These are phyloP conservation scores for Rhynchonycteris naso DNA, from an alignment of 2,797 vertebrate species.

Conservation along the genomic window DNA sequence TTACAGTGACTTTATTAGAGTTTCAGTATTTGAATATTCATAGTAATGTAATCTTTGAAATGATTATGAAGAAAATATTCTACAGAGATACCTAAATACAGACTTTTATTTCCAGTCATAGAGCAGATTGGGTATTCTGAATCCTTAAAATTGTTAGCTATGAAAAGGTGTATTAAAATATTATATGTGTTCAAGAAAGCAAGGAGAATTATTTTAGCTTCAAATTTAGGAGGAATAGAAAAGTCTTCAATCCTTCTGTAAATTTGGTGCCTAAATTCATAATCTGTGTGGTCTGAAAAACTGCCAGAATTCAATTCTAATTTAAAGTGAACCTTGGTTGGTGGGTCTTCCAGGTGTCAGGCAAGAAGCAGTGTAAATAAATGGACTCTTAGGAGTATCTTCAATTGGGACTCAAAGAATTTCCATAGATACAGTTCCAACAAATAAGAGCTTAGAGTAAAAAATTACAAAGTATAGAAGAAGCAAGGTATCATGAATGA, in stretches of 20 bases:
- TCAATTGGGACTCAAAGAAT: background rate
- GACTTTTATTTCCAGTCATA: background rate
- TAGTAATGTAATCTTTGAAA: conserved; percentile 1
- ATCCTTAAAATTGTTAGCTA: background rate
- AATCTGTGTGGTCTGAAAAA: conserved; percentile 27
- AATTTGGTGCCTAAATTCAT: background rate
- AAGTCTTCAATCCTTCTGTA: background rate
- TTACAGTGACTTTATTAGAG: background rate
- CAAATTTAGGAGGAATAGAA: background rate
- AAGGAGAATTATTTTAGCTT: background rate
- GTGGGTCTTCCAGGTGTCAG: background rate
- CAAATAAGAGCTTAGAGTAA: background rate
- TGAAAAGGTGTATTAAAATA: conserved; percentile 10
- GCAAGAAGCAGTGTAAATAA: background rate
- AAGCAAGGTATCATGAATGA: background rate
- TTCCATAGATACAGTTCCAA: background rate
- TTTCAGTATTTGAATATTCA: conserved; percentile 49
- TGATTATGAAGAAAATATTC: conserved; percentile 27
- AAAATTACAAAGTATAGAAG: background rate
- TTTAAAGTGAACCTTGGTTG: background rate
- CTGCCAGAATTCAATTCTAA: background rate
- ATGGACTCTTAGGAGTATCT: background rate
- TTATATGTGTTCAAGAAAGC: background rate
- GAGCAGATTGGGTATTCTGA: background rate
- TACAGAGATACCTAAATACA: background rate